Base-by-base conservation (phyloP, 2,797 vertebrate species). In the Bucorvus abyssinicus region DNA sequence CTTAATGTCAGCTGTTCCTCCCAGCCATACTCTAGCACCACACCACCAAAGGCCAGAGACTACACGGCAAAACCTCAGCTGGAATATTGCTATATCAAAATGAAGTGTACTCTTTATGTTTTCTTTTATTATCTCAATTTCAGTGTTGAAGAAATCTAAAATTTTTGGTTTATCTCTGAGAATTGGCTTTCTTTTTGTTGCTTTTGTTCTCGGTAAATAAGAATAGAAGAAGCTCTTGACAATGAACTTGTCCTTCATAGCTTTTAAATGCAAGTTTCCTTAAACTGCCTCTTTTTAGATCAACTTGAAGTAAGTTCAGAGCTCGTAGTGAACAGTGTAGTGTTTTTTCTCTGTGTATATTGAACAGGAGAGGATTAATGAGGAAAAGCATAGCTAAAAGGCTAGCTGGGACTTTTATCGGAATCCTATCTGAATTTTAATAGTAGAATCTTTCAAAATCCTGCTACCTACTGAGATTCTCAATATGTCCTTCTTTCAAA, bases 401-500 rank as follows among this genome's bases (percentile, higher is more conserved):
- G 4, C 7, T 71, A 0, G 0, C 34, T 80, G 18, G 24, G 40
- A 52, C n/a, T 34, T 92, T 71, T 79, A 55, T 79, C 0, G 0
- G 57, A 81, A n/a, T 4, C 6, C 15, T 83, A n/a, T 45, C 57
- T 87, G 87, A 60, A 88, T 61, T 77, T 92, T 59, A 80, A 44
- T 44, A 55, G 9, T n/a, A 87, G 22, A 83, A 60, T 73, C 5
- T 59, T 68, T 85, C 38, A 77, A 84, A 87, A 74, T 87, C 42
- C 57, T 88, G 7, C 42, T 71, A 36, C 42, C 47, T 78, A 74
- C 47, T 71, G 42, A 59, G 36, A 84, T 49, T 84, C 9, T 93
- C 55, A 55, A 59, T 71, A 42, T 34, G 92, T 94, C 27, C 27
- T 73, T 68, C 84, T 92, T 92, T 91, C 69, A 89, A 74, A 77